Conservation (phyloP, 2,797 vertebrate species). For the Prionace glauca region DNA sequence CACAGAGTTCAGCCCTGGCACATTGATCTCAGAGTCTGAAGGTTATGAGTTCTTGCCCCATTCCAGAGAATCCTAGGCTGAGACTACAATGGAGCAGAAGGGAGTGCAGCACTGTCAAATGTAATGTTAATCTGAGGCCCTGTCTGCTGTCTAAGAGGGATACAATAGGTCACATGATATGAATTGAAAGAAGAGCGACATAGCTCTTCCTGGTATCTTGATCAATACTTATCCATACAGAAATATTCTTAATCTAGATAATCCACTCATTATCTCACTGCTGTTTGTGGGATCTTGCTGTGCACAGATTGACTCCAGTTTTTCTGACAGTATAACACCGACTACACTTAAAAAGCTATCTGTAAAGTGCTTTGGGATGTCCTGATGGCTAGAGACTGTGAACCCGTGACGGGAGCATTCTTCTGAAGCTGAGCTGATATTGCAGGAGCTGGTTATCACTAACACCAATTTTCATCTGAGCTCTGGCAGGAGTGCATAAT, state of each 20-base stretch:
- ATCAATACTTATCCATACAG: background rate
- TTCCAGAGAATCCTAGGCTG: background rate
- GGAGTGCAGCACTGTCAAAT: background rate
- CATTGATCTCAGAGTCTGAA: background rate
- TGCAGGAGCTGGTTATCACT: background rate
- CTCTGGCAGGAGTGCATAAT: background rate
- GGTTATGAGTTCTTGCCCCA: background rate
- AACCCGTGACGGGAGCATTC: background rate
- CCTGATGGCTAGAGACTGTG: background rate
- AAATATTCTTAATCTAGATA: background rate
- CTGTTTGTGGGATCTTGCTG: background rate
- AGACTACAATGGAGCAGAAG: background rate
- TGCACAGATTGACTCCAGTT: background rate
- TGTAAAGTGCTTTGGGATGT: background rate
- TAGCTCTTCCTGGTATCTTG: background rate
- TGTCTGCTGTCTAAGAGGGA: background rate
- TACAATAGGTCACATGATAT: background rate
- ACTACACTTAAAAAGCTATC: background rate
- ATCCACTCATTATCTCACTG: background rate
- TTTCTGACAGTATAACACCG: background rate
- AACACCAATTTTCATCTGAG: background rate
- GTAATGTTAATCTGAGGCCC: background rate
- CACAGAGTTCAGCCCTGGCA: background rate
- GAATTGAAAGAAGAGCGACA: background rate
- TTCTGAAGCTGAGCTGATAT: background rate